These are phyloP conservation scores for Allygus modestus DNA, from an alignment of 2,888 invertebrate species.

Conservation along the genomic window DNA sequence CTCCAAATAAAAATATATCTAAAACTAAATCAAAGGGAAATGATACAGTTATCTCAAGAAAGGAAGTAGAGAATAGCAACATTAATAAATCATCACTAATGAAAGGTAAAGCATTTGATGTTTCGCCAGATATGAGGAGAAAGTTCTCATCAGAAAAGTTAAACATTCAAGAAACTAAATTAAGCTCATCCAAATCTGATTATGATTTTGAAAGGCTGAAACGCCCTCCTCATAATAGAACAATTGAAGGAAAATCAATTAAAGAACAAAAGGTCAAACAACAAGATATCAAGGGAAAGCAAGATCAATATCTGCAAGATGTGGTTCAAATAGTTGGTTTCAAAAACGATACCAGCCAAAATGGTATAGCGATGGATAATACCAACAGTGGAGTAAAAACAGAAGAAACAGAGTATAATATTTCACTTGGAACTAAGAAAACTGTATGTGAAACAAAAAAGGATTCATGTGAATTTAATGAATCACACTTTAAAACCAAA, in stretches of 20 bases:
- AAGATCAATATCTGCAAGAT: not conserved
- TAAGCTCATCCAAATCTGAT: not conserved
- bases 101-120: not conserved
- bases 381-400: no score
- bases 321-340: not conserved
- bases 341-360: not conserved
- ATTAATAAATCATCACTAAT: not conserved
- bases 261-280: no score
- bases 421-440: not conserved
- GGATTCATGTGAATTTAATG: not conserved
- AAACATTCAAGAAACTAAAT: not conserved
- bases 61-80: not conserved
- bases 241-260: not conserved
- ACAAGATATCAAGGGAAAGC: not conserved
- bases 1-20: no score
- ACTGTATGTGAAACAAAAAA: not conserved
- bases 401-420: no score
- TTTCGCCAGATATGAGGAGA: not conserved
- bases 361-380: not conserved
- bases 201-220: not conserved
- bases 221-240: not conserved
- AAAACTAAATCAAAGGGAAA: not conserved
- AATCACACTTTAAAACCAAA: not conserved
- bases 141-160: not conserved
- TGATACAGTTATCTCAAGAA: not conserved